phyloP scores from a whole-genome alignment of 2,113 vertebrate species.

The Alexandromys fortis region DNA sequence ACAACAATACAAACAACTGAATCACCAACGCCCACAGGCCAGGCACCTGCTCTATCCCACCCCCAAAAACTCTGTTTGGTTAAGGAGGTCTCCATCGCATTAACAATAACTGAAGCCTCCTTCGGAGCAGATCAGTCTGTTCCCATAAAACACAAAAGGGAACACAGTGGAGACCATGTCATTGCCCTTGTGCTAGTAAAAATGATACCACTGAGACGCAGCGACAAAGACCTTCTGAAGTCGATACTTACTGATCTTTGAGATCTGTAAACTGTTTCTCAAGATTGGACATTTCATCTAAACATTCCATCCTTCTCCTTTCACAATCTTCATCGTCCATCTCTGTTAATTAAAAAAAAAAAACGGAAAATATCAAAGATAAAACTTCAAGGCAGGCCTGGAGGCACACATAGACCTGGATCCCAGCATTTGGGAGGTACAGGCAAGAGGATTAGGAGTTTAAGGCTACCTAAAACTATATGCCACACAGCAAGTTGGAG shows the following conservation, averaged over 20 bases:
- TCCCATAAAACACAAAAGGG: slow-evolving; percentile 45
- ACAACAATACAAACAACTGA: slow-evolving; percentile 29
- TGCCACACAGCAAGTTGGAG: not conserved
- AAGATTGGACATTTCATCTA: slow-evolving; percentile 99
- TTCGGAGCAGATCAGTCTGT: slow-evolving; percentile 11
- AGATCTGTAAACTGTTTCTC: slow-evolving; percentile 99
- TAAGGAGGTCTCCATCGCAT: slow-evolving; percentile 14
- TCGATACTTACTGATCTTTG: slow-evolving; percentile 96
- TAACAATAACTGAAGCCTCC: slow-evolving; percentile 36
- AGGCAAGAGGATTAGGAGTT: not conserved
- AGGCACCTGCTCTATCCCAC: not conserved
- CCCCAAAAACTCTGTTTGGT: not conserved
- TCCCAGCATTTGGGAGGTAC: not conserved
- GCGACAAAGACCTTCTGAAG: slow-evolving; percentile 1
- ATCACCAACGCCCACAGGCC: slow-evolving; percentile 12
- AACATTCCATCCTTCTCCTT: slow-evolving; percentile 98
- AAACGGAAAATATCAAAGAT: slow-evolving; percentile 49
- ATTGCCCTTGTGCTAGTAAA: not conserved
- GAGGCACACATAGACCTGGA: not conserved
- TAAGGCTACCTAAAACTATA: not conserved
- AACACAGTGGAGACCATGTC: slow-evolving; percentile 22
- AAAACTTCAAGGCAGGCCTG: slow-evolving; percentile 19
- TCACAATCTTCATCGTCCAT: slow-evolving; percentile 99
- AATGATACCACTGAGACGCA: not conserved
- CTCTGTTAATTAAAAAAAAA: slow-evolving; percentile 86